phyloP scores from a whole-genome alignment of 2,113 vertebrate species.

The Nerophis lumbriciformis region DNA sequence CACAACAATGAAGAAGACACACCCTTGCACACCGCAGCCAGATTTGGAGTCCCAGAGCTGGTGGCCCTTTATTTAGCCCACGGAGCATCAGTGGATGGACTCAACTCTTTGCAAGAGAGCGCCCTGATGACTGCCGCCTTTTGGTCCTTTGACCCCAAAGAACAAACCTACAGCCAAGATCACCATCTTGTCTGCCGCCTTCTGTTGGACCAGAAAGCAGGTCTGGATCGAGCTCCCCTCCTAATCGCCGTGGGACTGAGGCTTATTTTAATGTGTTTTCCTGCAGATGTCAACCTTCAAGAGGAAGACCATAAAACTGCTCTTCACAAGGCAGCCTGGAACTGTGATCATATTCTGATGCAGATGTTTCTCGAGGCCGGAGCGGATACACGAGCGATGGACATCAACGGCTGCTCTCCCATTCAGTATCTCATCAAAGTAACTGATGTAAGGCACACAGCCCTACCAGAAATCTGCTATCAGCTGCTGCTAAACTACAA shows the following conservation, averaged over 20 bases:
- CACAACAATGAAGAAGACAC: slow-evolving; percentile 83
- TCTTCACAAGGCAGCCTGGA: slow-evolving; percentile 95
- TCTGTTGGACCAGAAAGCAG: slow-evolving; percentile 80
- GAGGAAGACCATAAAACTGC: slow-evolving; percentile 88
- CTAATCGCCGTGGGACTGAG: not conserved
- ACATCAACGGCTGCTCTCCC: slow-evolving; percentile 87
- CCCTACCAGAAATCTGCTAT: slow-evolving; percentile 81
- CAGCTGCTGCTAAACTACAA: slow-evolving; percentile 90
- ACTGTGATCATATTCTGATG: slow-evolving; percentile 86
- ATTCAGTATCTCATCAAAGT: slow-evolving; percentile 91
- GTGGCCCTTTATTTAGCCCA: slow-evolving; percentile 80
- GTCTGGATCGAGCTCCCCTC: slow-evolving; percentile 19
- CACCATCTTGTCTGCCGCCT: slow-evolving; percentile 86
- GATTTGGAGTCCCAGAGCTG: slow-evolving; percentile 81
- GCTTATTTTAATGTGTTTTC: not conserved
- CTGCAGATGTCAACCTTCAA: slow-evolving; percentile 74
- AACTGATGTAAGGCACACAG: slow-evolving; percentile 76
- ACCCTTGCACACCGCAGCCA: slow-evolving; percentile 81
- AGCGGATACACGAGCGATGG: slow-evolving; percentile 81
- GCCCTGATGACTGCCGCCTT: slow-evolving; percentile 82
- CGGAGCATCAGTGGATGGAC: slow-evolving; percentile 75
- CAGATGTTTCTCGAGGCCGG: slow-evolving; percentile 89
- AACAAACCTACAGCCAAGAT: slow-evolving; percentile 81
- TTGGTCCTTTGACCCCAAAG: slow-evolving; percentile 83
- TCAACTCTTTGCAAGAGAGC: slow-evolving; percentile 82